Evolutionary conservation across 1,140 invertebrate genomes (phyloP), one percentile per base, ranked within the genome.

Genomic region (Solen grandis): DNA sequence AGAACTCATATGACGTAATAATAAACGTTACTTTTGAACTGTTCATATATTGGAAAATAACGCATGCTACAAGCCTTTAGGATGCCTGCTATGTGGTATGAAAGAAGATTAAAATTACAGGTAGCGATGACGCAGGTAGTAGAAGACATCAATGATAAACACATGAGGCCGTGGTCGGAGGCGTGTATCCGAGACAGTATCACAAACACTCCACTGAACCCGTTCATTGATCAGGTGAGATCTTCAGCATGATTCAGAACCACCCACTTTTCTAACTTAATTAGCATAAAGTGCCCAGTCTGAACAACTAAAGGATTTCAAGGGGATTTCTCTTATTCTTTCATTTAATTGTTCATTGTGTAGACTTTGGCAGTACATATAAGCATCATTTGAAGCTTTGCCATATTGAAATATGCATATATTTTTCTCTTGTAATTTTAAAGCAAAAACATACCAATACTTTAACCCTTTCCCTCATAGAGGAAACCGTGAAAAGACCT

Each of bases 91-190:
- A n/a, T n/a, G n/a, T n/a, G n/a, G n/a, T n/a, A n/a, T n/a, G n/a
- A n/a, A n/a, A n/a, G n/a, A n/a, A n/a, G n/a, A n/a, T n/a, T 31
- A 33, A 55, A 16, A 31, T 85, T 86, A 16, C 74, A 92, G 91
- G 72, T 90, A 29, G 90, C 90, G 63, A 90, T 96, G 91, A 94
- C 93, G n/a, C 93, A 94, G 29, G 95, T 97, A 33, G 95, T 96
- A 0, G 96, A 97, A 82, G 96, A 98, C 86, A 96, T 96, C 0
- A 98, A 98, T 92, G 97, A 98, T 89, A 97, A 97, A 90, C 97
- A 98, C 91, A 94, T 97, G 93, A 94, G 94, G 0, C 96, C 96
- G 10, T 98, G 97, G 97, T 96, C 96, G 5, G 95, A 95, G 87
- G 94, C 96, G 59, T 98, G 97, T 90, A 93, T 94, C 78, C 93